Evolutionary conservation across 2,797 vertebrate species (phyloP).

Genomic region (Coregonus ussuriensis): DNA sequence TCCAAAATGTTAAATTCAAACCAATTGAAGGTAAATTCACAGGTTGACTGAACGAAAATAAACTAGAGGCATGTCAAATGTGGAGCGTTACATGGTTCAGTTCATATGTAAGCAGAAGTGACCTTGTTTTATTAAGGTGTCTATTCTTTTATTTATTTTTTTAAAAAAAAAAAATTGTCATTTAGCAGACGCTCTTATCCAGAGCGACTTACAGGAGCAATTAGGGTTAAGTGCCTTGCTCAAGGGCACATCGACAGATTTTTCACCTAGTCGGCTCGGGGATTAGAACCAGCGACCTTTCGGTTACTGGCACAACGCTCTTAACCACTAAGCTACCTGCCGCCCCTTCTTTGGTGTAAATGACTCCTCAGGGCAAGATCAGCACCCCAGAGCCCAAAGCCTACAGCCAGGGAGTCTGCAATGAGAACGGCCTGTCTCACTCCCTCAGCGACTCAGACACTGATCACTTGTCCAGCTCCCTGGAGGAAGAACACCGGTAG

Average conservation of each 20-base stretch:
- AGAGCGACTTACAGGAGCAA: too few relatives aligned
- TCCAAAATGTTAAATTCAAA: not conserved
- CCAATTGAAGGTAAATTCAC: not conserved
- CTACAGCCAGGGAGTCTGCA: conserved; percentile 87
- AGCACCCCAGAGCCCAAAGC: conserved; percentile 94
- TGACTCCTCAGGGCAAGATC: conserved; percentile 80
- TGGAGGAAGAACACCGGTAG: conserved; percentile 98
- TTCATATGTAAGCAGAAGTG: not conserved
- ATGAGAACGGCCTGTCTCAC: conserved; percentile 92
- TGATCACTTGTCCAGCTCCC: conserved; percentile 92
- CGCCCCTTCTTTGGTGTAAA: conserved; percentile 7
- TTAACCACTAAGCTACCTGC: too few relatives aligned
- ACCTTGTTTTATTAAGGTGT: not conserved
- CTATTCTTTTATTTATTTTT: too few relatives aligned
- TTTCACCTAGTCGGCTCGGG: too few relatives aligned
- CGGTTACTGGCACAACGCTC: too few relatives aligned
- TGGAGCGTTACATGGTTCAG: not conserved
- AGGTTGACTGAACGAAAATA: not conserved
- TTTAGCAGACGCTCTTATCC: too few relatives aligned
- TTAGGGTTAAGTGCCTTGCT: too few relatives aligned
- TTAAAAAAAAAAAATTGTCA: too few relatives aligned
- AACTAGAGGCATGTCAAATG: not conserved
- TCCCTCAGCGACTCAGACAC: conserved; percentile 88
- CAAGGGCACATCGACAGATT: too few relatives aligned
- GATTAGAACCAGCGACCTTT: too few relatives aligned